phyloP scores from a whole-genome alignment of 37 sponge, comb jelly and placozoan genomes.

The Chondrosia reniformis region DNA sequence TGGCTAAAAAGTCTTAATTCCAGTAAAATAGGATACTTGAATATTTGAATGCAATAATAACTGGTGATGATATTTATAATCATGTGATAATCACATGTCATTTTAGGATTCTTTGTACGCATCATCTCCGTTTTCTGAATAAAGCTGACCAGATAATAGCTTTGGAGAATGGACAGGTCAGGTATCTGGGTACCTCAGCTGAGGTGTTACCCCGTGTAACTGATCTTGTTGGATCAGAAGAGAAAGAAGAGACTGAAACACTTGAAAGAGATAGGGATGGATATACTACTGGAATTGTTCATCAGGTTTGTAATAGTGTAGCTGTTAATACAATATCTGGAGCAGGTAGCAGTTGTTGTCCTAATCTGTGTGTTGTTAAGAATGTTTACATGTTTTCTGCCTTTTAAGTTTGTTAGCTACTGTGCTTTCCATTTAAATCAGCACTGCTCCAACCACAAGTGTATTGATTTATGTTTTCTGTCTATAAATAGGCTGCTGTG shows the following conservation, averaged over 20 bases:
- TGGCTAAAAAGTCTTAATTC: too few species aligned
- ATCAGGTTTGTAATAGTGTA: not conserved
- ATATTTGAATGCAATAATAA: too few species aligned
- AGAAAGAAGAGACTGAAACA: not conserved
- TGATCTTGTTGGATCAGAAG: not conserved
- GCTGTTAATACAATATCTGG: not conserved
- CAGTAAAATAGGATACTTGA: too few species aligned
- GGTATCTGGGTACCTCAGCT: constrained; percentile 59
- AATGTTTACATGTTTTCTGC: not conserved
- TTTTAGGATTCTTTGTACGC: constrained; percentile 55
- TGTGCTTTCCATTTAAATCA: not conserved
- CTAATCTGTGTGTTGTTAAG: not conserved
- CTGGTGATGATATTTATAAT: too few species aligned
- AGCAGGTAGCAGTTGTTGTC: not conserved
- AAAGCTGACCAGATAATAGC: constrained; percentile 72
- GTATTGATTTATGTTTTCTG: not conserved
- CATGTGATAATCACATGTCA: constrained; percentile 1
- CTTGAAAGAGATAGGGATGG: not conserved
- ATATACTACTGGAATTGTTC: not conserved
- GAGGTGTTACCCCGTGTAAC: constrained; percentile 48
- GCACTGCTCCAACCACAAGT: not conserved
- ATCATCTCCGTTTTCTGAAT: constrained; percentile 55
- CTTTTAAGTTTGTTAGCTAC: not conserved
- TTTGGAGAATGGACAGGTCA: constrained; percentile 70
- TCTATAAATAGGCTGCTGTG: not conserved